Base-by-base conservation (phyloP, 2,888 invertebrate species). In the Gastrophysa polygoni region DNA sequence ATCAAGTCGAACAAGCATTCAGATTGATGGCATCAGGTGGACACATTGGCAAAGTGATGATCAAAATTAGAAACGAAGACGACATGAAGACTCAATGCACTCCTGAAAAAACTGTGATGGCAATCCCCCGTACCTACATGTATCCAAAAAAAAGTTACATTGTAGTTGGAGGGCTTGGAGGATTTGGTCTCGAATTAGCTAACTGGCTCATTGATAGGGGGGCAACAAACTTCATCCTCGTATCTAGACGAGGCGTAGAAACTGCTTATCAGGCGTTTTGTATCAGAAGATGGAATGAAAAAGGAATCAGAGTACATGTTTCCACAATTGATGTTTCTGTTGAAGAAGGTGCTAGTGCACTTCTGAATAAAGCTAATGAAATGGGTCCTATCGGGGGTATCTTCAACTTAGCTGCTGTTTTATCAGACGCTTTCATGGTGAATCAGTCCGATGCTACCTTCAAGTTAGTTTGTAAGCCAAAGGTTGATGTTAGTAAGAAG, bases 151-250 rank as follows among this genome's bases (percentile, higher is more conserved):
- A 83, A 75, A 64, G 84, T n/a, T 87, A 91, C 81, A 75, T 92
- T 0, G 85, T 92, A 5, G 84, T 89, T 0, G 92, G 92, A 11
- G 96, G 96, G 47, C 84, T 97, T 0, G 97, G 97, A 44, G 96
- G 96, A 0, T 94, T 97, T 76, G 96, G 96, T 3, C 82, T 97
- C 50, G 96, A 97, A 79, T 80, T 96, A 50, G 89, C 90, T 0
- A 91, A 94, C 74, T 95, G 94, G 93, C 82, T 97, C 72, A 86
- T 94, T 44, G 79, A 91, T 56, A 85, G 95, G 65, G 95, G 95
- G 0, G 94, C 91, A 0, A 86, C 83, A 69, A 90, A 91, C 67
- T 71, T 96, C 7, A 85, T 96, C 0, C 84, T 96, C 0, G 92
- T 91, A 0, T 94, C 95, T 0, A 87, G 95, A 61, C 86, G 86